phyloP scores from a whole-genome alignment of 2,888 invertebrate species.

The Agonopterix subpropinquella region DNA sequence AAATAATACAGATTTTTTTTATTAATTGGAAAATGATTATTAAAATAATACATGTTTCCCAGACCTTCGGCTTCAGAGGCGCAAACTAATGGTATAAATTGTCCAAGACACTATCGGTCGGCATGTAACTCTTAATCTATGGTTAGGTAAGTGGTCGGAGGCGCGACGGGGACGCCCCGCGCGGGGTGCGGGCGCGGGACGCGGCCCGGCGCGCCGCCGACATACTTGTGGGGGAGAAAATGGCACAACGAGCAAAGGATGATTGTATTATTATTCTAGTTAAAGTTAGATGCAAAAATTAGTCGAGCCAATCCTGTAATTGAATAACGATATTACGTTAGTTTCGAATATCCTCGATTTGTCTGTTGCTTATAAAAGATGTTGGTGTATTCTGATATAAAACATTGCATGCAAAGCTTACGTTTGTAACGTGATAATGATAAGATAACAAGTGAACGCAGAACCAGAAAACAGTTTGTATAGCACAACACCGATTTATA shows the following conservation, averaged over 20 bases:
- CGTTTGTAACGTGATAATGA: too few species aligned
- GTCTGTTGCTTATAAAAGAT: neutral
- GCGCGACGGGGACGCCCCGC: constrained; percentile 33
- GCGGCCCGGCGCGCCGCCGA: constrained; percentile 32
- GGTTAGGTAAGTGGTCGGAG: constrained; percentile 25
- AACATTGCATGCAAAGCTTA: too few species aligned
- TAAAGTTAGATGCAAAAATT: constrained; percentile 44
- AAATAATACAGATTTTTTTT: too few species aligned
- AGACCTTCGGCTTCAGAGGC: too few species aligned
- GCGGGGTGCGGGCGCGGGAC: constrained; percentile 63
- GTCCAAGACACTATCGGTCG: neutral
- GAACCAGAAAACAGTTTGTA: too few species aligned
- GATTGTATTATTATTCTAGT: constrained; percentile 16
- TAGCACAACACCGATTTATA: too few species aligned
- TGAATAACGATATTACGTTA: constrained; percentile 2
- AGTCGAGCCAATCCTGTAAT: constrained; percentile 70
- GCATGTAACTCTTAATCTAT: neutral
- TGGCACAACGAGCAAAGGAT: constrained; percentile 71
- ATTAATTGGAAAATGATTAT: too few species aligned
- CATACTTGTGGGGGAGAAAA: constrained; percentile 34
- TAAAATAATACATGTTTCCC: too few species aligned
- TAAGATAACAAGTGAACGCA: too few species aligned
- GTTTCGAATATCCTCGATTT: neutral
- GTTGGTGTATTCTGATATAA: constrained; percentile 1
- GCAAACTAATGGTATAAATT: too few species aligned